Evolutionary conservation across 2,113 vertebrate species (phyloP), one percentile per base, ranked within the genome.

Genomic region (Pseudonaja textilis): DNA sequence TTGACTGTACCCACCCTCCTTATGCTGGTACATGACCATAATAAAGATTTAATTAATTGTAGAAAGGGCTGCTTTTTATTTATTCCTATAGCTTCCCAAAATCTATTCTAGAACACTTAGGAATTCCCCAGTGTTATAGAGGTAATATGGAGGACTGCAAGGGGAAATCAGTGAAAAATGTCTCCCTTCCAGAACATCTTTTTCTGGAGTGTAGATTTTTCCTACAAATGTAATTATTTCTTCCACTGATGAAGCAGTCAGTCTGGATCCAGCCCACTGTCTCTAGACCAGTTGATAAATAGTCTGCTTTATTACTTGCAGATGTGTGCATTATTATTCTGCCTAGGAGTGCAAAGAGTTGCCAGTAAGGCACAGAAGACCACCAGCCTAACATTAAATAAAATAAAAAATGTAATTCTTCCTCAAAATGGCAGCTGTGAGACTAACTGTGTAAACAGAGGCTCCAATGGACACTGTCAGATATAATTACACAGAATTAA

Each of bases 401-500:
- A n/a, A 88, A n/a, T 18, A 22, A 56, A 34, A 34, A 34, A 56
- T 61, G 56, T 25, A 34, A 92, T 88, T 42, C 23, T 9, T 89
- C 52, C 61, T 89, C n/a, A 85, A 89, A 81, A 92, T n/a, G 22
- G 55, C 87, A 89, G 34, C 64, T 92, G 91, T 89, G 34, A 64
- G 86, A 89, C 23, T 64, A 89, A 81, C 52, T 81, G 50, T 74
- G 50, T 81, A 85, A 81, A 45, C 5, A 92, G 61, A 11, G 25
- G 34, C 14, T 61, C 59, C 91, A 88, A 16, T 42, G 50, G 47
- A 55, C 91, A 69, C 39, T 88, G 18, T 89, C 64, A 89, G 91
- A 56, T 34, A 81, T 89, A 89, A 92, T 92, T 92, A 89, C 87
- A 89, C 22, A n/a, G 34, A 92, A 92, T 81, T 57, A 92, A 92